phyloP scores from a whole-genome alignment of 2,888 invertebrate genomes.

The Clanis bilineata region DNA sequence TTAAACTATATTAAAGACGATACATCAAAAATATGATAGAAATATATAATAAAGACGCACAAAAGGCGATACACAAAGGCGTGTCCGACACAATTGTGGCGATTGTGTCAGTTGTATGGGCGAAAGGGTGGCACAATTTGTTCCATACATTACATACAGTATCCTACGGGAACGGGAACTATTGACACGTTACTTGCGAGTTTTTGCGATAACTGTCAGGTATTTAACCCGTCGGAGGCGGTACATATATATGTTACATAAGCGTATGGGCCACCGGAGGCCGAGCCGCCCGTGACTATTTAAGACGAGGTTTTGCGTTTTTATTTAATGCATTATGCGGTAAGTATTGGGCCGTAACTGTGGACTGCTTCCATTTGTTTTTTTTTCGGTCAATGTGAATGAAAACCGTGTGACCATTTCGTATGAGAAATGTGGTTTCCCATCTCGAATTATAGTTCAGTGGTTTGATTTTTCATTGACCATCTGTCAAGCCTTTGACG shows the following conservation, averaged over 20 bases:
- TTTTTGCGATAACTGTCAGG: slow-evolving; percentile 25
- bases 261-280: no score
- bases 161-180: slow-evolving; percentile 21
- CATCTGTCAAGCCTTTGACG: no score
- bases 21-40: slow-evolving; percentile 2
- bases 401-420: not conserved
- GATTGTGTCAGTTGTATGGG: slow-evolving; percentile 61
- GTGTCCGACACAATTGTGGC: slow-evolving; percentile 39
- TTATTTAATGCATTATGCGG: slow-evolving; percentile 21
- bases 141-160: slow-evolving; percentile 45
- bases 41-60: not conserved
- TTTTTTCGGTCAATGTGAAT: not conserved
- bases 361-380: not conserved
- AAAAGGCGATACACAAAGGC: slow-evolving; percentile 36
- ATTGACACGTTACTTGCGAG: slow-evolving; percentile 24
- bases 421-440: not conserved
- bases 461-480: not conserved
- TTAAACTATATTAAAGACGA: not conserved
- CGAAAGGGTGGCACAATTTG: slow-evolving; percentile 49
- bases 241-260: no score
- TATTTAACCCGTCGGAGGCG: no score
- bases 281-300: no score
- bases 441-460: not conserved
- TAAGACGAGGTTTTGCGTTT: slow-evolving; percentile 13
- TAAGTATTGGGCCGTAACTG: slow-evolving; percentile 18